A percentile compares a stretch with the other conserved stretches of the same genome.
phyloP scores from a whole-genome alignment of 2,888 invertebrate species.

The Temnothorax rugatulus region DNA sequence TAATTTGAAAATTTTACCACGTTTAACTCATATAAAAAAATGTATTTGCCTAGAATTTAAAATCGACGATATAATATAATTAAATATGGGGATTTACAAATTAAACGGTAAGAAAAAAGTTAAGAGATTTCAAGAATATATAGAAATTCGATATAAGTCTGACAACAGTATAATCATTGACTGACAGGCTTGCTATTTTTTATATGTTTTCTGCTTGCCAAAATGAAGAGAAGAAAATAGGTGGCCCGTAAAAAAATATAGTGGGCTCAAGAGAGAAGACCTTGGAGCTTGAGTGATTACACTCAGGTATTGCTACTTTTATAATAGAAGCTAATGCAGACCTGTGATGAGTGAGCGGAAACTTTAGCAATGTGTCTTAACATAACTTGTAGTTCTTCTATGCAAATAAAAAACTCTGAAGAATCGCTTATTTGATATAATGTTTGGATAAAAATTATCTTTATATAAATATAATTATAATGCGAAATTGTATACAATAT shows the following conservation, averaged over 20 bases:
- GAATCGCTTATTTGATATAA: background rate
- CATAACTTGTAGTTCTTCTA: conserved; percentile 1
- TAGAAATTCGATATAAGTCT: background rate
- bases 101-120: background rate
- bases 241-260: conserved; percentile 22
- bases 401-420: background rate
- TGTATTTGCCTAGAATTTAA: background rate
- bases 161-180: background rate
- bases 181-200: background rate
- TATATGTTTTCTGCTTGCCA: conserved; percentile 14
- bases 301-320: conserved; percentile 28
- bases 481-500: background rate
- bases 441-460: background rate
- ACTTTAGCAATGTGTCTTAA: conserved; percentile 1
- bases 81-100: background rate
- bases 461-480: background rate
- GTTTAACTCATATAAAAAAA: background rate
- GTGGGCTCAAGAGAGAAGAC: background rate
- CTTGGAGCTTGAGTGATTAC: conserved; percentile 11
- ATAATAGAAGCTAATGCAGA: background rate
- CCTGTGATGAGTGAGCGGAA: conserved; percentile 5
- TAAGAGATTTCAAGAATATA: background rate
- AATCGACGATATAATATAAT: background rate
- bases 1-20: background rate
- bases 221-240: conserved; percentile 19